Conservation (phyloP, 2,888 invertebrate species). For the Apomyelois bistriatella region DNA sequence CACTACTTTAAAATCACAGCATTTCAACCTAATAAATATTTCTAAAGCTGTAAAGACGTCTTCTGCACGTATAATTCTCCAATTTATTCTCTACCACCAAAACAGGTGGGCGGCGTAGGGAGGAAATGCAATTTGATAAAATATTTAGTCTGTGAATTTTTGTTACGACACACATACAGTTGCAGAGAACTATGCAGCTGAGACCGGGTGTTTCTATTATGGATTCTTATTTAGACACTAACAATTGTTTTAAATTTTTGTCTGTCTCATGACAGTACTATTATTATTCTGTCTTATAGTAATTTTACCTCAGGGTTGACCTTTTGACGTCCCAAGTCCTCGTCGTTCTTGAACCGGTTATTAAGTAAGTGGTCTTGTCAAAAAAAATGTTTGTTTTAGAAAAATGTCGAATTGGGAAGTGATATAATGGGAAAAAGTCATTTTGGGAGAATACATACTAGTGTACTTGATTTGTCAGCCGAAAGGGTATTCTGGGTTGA, state of each 20-base stretch:
- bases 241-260: neutral
- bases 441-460: no score
- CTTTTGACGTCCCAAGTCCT: no score
- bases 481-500: no score
- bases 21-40: neutral
- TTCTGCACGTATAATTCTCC: slow-evolving; percentile 6
- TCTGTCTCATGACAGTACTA: no score
- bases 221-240: slow-evolving; percentile 11
- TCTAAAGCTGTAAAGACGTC: neutral
- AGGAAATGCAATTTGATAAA: slow-evolving; percentile 51
- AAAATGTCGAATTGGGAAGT: no score
- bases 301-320: no score
- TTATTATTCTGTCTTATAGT: no score
- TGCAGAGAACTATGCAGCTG: slow-evolving; percentile 31
- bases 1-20: neutral
- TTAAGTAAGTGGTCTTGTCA: no score
- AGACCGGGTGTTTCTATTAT: slow-evolving; percentile 17
- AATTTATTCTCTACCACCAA: slow-evolving; percentile 4
- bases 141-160: slow-evolving; percentile 50
- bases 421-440: no score
- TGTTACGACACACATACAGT: slow-evolving; percentile 30
- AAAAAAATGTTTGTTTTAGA: no score
- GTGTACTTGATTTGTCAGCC: no score
- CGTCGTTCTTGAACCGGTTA: no score
- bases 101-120: slow-evolving; percentile 26